Evolutionary conservation across 2,113 vertebrate genomes (phyloP).

Genomic region (Mixornis gularis): DNA sequence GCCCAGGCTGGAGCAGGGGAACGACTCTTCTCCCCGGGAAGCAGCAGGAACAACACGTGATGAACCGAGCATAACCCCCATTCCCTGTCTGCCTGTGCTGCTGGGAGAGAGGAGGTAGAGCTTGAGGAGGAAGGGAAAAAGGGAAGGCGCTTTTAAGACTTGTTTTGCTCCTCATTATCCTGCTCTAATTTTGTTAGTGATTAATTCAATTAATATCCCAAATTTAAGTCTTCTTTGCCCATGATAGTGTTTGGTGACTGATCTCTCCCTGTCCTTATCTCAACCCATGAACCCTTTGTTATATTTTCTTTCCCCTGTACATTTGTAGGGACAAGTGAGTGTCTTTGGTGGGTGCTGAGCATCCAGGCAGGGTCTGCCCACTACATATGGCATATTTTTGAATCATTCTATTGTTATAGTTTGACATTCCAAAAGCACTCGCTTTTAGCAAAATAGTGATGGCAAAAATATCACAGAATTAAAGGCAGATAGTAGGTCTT

Average conservation of each 20-base stretch:
- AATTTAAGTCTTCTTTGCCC: not conserved
- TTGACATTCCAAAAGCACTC: not conserved
- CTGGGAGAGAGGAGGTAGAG: not conserved
- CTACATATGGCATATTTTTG: not conserved
- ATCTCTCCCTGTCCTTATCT: not conserved
- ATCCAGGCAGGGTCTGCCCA: accelerated
- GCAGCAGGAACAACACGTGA: accelerated
- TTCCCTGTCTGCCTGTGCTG: not conserved
- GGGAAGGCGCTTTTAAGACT: not conserved
- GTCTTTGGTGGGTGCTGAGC: not conserved
- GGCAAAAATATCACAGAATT: not conserved
- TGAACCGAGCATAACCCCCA: not conserved
- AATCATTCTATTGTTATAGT: not conserved
- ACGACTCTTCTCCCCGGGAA: accelerated
- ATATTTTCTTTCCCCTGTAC: not conserved
- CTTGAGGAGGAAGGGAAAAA: not conserved
- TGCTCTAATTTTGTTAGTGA: not conserved
- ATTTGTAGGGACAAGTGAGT: not conserved
- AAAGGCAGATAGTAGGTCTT: not conserved
- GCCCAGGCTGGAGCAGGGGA: accelerated
- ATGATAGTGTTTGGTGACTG: too few species aligned
- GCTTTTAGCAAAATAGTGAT: not conserved
- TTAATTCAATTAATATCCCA: not conserved
- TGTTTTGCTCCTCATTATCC: not conserved
- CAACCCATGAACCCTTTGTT: not conserved